Base-by-base conservation (phyloP, 2,797 vertebrate species). In the Schizothorax lantsangensis region DNA sequence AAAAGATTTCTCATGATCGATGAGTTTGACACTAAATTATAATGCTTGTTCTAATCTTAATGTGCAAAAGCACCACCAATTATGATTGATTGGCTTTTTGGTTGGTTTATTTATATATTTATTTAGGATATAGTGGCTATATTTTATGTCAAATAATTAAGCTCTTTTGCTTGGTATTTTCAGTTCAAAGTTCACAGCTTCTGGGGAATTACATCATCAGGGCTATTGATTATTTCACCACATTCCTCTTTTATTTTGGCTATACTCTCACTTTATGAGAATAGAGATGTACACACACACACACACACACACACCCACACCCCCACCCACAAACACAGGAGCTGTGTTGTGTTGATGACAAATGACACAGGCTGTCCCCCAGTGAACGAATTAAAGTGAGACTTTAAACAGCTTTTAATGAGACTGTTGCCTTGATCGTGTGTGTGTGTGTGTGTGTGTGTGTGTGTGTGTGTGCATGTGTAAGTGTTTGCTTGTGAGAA, bases 241-340 rank as follows among this genome's bases (percentile, higher is more conserved):
- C 10, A 72, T 57, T 73, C 69, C 15, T 79, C 47, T 49, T 47
- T 73, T 79, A 64, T 66, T 59, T 40, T 33, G 38, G 5, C 52
- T 71, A n/a, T 59, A 11, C 30, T 54, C 21, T 49, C 21, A 38
- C 30, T 15, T 64, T 33, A 33, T 49, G 21, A 49, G 5, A 73
- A 68, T 82, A 40, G 62, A 73, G 36, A 80, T 40, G 49, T n/a
- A 3, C 87, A 88, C 19, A 23, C 21, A 10, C 54, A n/a, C 11
- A 72, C 69, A 14, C 69, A 71, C 36, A 11, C 3, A 71, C 38
- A n/a, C 36, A 40, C 19, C 21, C 7, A 10, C 12, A 82, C 26
- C 66, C 77, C 72, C 40, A 88, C 11, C 80, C 30, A 47, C 81
- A 87, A 82, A 77, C 88, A 75, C 86, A 84, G 21, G 64, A 19